Percentiles rank a stretch among this genome's conserved stretches.
Conservation (phyloP, 2,888 invertebrate species). For the Phragmatobia fuliginosa region DNA sequence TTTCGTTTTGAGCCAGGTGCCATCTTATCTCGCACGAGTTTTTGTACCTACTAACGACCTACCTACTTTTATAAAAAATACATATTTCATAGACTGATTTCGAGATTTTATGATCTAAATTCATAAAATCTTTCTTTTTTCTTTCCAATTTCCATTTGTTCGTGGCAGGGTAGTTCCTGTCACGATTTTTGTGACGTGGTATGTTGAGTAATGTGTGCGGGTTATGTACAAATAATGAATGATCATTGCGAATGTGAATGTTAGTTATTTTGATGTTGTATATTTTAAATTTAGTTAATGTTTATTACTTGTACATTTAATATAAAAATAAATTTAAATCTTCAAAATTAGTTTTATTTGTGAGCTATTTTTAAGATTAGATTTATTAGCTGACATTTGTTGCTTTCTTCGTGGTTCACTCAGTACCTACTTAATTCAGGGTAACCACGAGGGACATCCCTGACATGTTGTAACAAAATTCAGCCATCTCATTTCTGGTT, state of each 20-base stretch:
- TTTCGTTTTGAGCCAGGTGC: no score
- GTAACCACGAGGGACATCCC: no score
- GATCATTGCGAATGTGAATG: not conserved
- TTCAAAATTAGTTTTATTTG: not conserved
- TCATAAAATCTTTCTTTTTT: not conserved
- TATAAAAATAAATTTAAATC: constrained; percentile 15
- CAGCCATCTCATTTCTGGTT: not conserved
- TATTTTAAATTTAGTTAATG: not conserved
- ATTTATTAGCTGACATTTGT: no score
- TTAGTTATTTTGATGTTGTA: not conserved
- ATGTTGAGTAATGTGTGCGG: not conserved
- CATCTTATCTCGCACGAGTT: no score
- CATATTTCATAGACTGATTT: constrained; percentile 1
- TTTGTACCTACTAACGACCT: no score
- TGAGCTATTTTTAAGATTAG: no score
- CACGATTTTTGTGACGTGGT: not conserved
- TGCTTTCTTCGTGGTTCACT: no score
- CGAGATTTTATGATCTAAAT: not conserved
- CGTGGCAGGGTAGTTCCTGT: not conserved
- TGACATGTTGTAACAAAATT: no score
- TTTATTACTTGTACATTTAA: constrained; percentile 13
- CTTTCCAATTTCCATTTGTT: no score
- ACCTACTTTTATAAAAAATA: no score
- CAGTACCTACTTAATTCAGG: no score
- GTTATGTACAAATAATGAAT: not conserved